phyloP scores from a whole-genome alignment of 1,140 invertebrate genomes.

The Lamellibrachia luymesi region DNA sequence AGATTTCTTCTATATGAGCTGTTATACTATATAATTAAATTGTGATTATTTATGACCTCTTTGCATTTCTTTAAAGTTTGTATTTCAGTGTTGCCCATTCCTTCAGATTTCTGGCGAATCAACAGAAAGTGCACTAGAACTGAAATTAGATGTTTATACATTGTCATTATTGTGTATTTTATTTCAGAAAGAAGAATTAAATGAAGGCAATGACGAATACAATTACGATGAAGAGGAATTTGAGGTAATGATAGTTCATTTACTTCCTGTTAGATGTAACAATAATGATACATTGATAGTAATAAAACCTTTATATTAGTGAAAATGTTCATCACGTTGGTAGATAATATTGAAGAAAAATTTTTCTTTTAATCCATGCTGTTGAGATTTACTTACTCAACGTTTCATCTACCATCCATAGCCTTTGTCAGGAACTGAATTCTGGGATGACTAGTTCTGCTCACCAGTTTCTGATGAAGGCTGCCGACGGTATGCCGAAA shows the following conservation, averaged over 20 bases:
- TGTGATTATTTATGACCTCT: no score
- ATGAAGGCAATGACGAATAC: slow-evolving; percentile 29
- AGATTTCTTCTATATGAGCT: background rate
- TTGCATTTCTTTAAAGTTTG: background rate
- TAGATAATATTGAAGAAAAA: no score
- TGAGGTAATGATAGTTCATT: slow-evolving; percentile 32
- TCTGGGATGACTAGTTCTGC: no score
- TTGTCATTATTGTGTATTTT: background rate
- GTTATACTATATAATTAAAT: background rate
- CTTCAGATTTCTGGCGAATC: background rate
- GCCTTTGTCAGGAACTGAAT: no score
- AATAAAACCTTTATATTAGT: no score
- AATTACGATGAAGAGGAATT: slow-evolving; percentile 44
- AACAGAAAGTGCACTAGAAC: background rate
- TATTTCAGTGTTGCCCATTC: background rate
- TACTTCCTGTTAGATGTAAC: background rate
- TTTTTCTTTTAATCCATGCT: no score
- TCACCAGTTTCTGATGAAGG: no score
- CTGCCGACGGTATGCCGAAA: no score
- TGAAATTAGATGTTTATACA: background rate
- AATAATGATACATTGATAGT: no score
- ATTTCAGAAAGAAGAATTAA: slow-evolving; percentile 3
- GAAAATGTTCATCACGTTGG: no score
- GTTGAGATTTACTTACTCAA: no score
- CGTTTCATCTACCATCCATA: no score